Evolutionary conservation across 2,888 invertebrate species (phyloP).

Genomic region (Nymphalis c-album): DNA sequence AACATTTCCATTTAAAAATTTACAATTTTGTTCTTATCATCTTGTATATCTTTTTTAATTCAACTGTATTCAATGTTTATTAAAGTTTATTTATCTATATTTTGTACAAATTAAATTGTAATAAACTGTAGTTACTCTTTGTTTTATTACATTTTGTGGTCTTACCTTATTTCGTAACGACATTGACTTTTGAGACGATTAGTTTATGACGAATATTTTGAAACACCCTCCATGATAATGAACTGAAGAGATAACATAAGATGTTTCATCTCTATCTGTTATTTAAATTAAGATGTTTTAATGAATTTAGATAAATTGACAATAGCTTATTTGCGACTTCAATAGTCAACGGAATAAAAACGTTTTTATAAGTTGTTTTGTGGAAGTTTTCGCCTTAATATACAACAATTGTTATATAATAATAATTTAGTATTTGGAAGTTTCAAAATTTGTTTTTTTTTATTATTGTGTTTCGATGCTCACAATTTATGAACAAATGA

Average conservation of each 20-base stretch:
- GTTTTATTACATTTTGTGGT: constrained; percentile 2
- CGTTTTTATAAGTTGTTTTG: constrained; percentile 7
- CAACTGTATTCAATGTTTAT: not conserved
- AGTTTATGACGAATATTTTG: not conserved
- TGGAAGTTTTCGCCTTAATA: constrained; percentile 46
- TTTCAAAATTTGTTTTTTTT: constrained; percentile 44
- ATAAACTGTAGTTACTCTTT: constrained; percentile 1
- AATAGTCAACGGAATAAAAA: constrained; percentile 1
- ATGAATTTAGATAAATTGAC: constrained; percentile 5
- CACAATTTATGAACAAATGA: constrained; percentile 50
- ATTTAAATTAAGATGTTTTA: constrained; percentile 3
- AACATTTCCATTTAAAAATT: not conserved
- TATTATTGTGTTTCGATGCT: constrained; percentile 40
- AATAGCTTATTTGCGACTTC: not conserved
- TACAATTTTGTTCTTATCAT: not conserved
- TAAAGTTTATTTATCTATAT: not conserved
- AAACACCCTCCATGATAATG: not conserved
- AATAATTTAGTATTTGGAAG: constrained; percentile 52
- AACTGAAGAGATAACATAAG: constrained; percentile 8
- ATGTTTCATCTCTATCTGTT: constrained; percentile 9
- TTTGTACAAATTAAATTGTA: constrained; percentile 12
- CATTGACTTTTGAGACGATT: not conserved
- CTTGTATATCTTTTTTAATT: not conserved
- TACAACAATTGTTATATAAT: constrained; percentile 46
- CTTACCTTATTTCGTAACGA: not conserved